Conservation (phyloP, 2,888 invertebrate genomes). For the Spodoptera littoralis region DNA sequence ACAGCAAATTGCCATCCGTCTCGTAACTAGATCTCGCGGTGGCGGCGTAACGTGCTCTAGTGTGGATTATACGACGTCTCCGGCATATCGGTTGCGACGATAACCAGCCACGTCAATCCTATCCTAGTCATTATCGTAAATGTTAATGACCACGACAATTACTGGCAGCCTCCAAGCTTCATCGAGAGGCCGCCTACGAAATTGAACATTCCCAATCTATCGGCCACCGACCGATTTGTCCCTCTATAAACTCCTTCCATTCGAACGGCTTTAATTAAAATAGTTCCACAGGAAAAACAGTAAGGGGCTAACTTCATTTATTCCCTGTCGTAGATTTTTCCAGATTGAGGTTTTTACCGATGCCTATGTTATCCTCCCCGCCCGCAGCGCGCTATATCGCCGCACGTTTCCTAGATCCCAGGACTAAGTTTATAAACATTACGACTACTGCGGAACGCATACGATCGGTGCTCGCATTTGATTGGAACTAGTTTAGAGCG, state of each 20-base stretch:
- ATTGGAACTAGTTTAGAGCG: conserved; percentile 52
- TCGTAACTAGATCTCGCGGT: conserved; percentile 40
- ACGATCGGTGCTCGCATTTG: conserved; percentile 48
- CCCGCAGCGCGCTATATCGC: conserved; percentile 33
- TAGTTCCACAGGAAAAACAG: conserved; percentile 83
- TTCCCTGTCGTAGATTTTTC: conserved; percentile 59
- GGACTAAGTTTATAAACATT: conserved; percentile 51
- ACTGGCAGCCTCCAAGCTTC: conserved; percentile 76
- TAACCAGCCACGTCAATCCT: conserved; percentile 80
- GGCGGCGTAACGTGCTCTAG: conserved; percentile 63
- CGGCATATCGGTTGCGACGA: conserved; percentile 72
- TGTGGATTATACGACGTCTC: conserved; percentile 66
- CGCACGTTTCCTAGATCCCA: conserved; percentile 33
- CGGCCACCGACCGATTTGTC: conserved; percentile 75
- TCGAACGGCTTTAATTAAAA: conserved; percentile 83
- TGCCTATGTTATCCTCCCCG: conserved; percentile 36
- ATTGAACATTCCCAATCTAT: conserved; percentile 84
- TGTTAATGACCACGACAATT: conserved; percentile 86
- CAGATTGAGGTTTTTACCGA: conserved; percentile 48
- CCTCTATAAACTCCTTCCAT: conserved; percentile 82
- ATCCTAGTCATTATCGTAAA: conserved; percentile 86
- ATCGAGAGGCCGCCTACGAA: conserved; percentile 73
- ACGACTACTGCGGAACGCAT: conserved; percentile 45
- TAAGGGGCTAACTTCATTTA: conserved; percentile 71
- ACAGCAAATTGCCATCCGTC: conserved; percentile 55